Evolutionary conservation across 2,113 vertebrate genomes (phyloP), one percentile per base, ranked within the genome.

Genomic region (Electrona antarctica): DNA sequence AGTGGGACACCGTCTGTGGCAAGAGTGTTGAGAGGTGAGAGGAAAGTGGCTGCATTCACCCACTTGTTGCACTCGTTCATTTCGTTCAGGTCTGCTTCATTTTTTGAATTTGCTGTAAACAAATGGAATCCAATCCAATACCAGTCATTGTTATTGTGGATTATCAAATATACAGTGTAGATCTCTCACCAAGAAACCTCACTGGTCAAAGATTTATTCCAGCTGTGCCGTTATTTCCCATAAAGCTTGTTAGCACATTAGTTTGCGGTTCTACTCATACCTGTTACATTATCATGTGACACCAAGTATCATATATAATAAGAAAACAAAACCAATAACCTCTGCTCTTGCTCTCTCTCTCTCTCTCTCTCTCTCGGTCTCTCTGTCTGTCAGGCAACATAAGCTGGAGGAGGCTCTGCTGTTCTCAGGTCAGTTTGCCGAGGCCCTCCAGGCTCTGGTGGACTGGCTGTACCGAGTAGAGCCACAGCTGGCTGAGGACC

Each of bases 381-480:
- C 29, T 70, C n/a, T 62, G 6, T 1, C 63, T 11, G 7, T 0
- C 90, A 99, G 98, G 90, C 98, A 99, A 79, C 97, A 99, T 93
- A 99, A 99, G 85, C 91, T 99, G 88, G 97, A 99, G 72, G 98
- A 99, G 90, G 98, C 98, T 0, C 93, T 99, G 48, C 91, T 99
- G 80, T 99, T 99, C 92, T 99, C 98, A 0, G 98, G 98, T 1
- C 98, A 99, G 91, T 99, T 99, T 87, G 96, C 98, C 49, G 98
- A 99, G 8, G 98, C 98, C 0, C 92, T 99, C 54, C 98, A 99
- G 87, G 98, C 96, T 0, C 79, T 99, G 82, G 97, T 99, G 49
- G 98, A 99, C 87, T 99, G 98, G 98, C 85, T 99, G 7, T 99
- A 98, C 86, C 96, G 97, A 58, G 95, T 99, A 0, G 98, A 99